These are phyloP conservation scores for Paracentrotus lividus DNA, from an alignment of 53 echinoderm and acorn worm genomes.

Conservation along the genomic window DNA sequence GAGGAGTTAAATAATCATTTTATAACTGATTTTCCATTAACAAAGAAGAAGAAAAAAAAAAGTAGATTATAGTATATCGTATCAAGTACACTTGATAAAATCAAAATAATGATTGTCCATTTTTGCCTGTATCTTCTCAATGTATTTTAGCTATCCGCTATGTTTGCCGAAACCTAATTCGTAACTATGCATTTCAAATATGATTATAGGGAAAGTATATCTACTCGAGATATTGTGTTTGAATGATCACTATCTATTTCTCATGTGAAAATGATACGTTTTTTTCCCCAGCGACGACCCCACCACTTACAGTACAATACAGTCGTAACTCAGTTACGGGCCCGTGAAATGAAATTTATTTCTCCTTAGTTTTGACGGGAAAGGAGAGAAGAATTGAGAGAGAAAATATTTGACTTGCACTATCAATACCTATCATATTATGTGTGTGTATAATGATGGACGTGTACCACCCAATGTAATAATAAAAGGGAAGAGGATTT, in stretches of 20 bases:
- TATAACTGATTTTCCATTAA: too few species aligned
- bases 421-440: slow-evolving; percentile 50
- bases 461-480: background rate
- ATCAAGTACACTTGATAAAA: too few species aligned
- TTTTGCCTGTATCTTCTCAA: too few species aligned
- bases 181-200: background rate
- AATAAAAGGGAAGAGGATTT: background rate
- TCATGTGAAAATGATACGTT: slow-evolving; percentile 7
- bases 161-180: too few species aligned
- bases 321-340: background rate
- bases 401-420: slow-evolving; percentile 18
- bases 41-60: too few species aligned
- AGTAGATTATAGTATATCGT: too few species aligned
- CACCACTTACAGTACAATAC: slow-evolving; percentile 20
- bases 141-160: too few species aligned
- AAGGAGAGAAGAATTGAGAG: background rate
- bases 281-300: background rate
- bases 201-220: background rate
- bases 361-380: slow-evolving; percentile 38
- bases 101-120: too few species aligned
- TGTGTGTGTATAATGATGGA: background rate
- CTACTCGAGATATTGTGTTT: background rate
- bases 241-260: background rate
- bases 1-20: too few species aligned
- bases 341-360: slow-evolving; percentile 12